phyloP scores from a whole-genome alignment of 1,140 invertebrate genomes.

The honey bee (Apis mellifera) region Amel_HAv3.1 CM009931.2:6683501-6684000 shows the following conservation, averaged over 20 bases:
- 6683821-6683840: constrained; percentile 42
- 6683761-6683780: constrained; percentile 7
- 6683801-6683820: neutral
- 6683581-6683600: too few species aligned
- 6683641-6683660: too few species aligned
- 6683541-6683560: too few species aligned
- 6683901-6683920: neutral
- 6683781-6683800: constrained; percentile 22
- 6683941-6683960: constrained; percentile 17
- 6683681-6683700: neutral
- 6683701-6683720: too few species aligned
- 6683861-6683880: neutral
- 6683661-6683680: neutral
- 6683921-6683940: constrained; percentile 39
- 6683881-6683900: neutral
- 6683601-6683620: too few species aligned
- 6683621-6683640: too few species aligned
- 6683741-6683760: neutral
- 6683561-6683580: too few species aligned
- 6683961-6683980: constrained; percentile 5
- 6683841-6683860: constrained; percentile 44
- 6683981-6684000: neutral
- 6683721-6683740: too few species aligned
- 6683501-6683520: too few species aligned
- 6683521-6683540: too few species aligned